phyloP scores from a whole-genome alignment of 2,888 invertebrate genomes.

The Ennomos quercinarius region DNA sequence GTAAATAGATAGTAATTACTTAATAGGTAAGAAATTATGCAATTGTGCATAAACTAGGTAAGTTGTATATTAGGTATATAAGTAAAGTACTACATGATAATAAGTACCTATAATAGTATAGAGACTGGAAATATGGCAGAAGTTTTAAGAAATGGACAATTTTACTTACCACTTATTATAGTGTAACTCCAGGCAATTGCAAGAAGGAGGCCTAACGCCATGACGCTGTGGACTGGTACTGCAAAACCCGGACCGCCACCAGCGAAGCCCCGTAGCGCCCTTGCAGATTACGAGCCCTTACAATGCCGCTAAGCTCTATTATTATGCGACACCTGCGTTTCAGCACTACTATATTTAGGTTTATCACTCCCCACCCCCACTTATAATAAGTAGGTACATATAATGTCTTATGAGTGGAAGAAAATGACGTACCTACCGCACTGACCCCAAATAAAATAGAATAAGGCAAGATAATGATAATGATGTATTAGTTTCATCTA shows the following conservation, averaged over 20 bases:
- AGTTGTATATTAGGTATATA: too few species aligned
- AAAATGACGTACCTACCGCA: too few species aligned
- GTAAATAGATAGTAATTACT: neutral
- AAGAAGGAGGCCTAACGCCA: constrained; percentile 71
- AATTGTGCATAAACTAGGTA: too few species aligned
- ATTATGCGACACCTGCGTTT: constrained; percentile 50
- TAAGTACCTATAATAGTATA: too few species aligned
- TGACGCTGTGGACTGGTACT: constrained; percentile 58
- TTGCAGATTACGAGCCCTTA: constrained; percentile 73
- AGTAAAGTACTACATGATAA: too few species aligned
- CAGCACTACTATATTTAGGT: constrained; percentile 41
- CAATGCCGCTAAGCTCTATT: constrained; percentile 58
- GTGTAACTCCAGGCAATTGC: constrained; percentile 78
- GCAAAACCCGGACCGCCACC: constrained; percentile 40
- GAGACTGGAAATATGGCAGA: too few species aligned
- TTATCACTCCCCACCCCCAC: constrained; percentile 5
- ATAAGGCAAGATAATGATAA: too few species aligned
- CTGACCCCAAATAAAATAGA: too few species aligned
- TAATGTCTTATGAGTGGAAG: too few species aligned
- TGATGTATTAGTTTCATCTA: too few species aligned
- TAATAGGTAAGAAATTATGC: too few species aligned
- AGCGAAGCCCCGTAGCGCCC: constrained; percentile 62
- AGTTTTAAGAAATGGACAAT: too few species aligned
- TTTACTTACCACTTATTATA: constrained; percentile 70
- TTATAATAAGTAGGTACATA: neutral